Conservation (phyloP, 1,140 invertebrate species). For the Magallana ariakensis region DNA sequence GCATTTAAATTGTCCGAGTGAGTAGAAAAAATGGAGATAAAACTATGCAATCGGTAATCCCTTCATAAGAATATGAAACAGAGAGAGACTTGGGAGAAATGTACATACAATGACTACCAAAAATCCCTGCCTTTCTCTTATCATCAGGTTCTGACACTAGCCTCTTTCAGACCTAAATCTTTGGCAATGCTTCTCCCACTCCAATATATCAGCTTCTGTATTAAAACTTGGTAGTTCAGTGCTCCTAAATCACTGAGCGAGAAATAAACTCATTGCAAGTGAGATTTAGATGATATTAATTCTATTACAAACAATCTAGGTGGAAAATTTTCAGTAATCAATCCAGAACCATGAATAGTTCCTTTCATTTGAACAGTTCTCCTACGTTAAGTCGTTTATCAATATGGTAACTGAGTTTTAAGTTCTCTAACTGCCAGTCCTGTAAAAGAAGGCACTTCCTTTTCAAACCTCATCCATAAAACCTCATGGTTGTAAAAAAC, state of each 20-base stretch:
- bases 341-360: conserved; percentile 9
- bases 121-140: conserved; percentile 27
- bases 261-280: conserved; percentile 29
- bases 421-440: not conserved
- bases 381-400: conserved; percentile 11
- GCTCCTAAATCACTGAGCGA: conserved; percentile 15
- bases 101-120: not conserved
- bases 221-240: not conserved
- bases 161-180: not conserved
- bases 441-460: conserved; percentile 8
- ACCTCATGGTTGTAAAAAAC: not conserved
- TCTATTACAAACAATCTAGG: conserved; percentile 13
- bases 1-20: conserved; percentile 30
- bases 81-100: not conserved
- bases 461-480: conserved; percentile 1
- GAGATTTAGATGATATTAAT: conserved; percentile 33
- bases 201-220: conserved; percentile 22
- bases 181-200: not conserved
- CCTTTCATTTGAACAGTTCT: conserved; percentile 31
- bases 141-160: not conserved
- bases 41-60: conserved; percentile 12
- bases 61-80: conserved; percentile 35
- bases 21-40: conserved; percentile 21
- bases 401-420: conserved; percentile 30
- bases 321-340: conserved; percentile 25